Conservation (phyloP, 1,140 invertebrate genomes). For the Idris sp. region DNA sequence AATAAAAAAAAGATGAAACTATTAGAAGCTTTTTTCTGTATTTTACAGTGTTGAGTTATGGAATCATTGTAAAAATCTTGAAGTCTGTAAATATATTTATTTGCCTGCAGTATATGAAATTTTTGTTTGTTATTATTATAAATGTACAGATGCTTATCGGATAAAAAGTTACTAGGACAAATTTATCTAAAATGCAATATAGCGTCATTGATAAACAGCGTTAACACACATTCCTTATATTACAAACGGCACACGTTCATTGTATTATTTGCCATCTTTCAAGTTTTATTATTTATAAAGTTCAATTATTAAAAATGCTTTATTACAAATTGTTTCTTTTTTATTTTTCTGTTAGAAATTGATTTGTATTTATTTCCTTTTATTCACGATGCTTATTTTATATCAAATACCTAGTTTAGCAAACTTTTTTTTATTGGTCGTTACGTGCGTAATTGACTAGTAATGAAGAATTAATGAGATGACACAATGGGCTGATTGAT, state of each 20-base stretch:
- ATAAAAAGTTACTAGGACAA: conserved; percentile 8
- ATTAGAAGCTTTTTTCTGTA: no score
- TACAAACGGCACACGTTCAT: conserved; percentile 33
- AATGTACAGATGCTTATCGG: neutral
- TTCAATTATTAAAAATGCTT: conserved; percentile 55
- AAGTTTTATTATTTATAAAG: conserved; percentile 35
- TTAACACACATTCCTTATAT: conserved; percentile 35
- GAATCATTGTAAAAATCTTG: no score
- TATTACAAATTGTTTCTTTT: conserved; percentile 55
- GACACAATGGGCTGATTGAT: conserved; percentile 17
- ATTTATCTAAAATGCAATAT: conserved; percentile 18
- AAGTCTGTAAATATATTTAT: no score
- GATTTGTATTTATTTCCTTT: conserved; percentile 52
- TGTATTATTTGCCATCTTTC: conserved; percentile 32
- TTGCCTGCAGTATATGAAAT: no score
- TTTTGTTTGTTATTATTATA: no score
- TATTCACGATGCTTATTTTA: conserved; percentile 45
- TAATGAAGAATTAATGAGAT: conserved; percentile 25
- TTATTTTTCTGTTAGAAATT: conserved; percentile 48
- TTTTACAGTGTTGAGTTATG: no score
- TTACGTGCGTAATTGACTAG: conserved; percentile 56
- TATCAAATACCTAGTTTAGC: conserved; percentile 48
- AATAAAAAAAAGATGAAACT: no score
- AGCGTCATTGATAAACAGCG: conserved; percentile 25
- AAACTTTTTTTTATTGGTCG: conserved; percentile 45